Base-by-base conservation (phyloP, 2,797 vertebrate genomes). In the Aplochiton taeniatus region DNA sequence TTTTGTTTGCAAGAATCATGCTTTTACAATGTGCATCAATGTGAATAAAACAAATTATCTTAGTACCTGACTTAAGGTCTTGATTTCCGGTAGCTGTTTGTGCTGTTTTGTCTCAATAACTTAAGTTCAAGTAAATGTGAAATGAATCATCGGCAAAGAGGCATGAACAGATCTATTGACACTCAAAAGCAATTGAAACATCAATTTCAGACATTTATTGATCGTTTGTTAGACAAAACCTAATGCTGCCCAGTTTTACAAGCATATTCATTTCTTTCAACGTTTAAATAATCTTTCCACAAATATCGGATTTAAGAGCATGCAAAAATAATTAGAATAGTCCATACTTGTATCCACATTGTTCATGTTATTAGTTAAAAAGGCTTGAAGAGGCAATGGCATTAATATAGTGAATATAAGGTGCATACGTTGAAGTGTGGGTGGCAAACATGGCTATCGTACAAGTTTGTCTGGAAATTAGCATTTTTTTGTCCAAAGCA, bases 271-370 rank as follows among this genome's bases (percentile, higher is more conserved):
- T 70, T 77, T 64, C 70, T 77, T 84, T 82, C 68, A 75, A 70
- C 31, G 6, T 3, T 31, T 83, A 73, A 87, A 85, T 79, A 77
- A 66, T 88, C 85, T 80, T 82, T 87, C 81, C 72, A 84, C 69
- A 88, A 88, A 92, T 81, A 83, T 82, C 85, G 84, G 85, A 88
- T 88, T 80, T 70, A 82, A 81, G 76, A 87, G 84, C 92, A 93
- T 93, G 92, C 92, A 90, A 87, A 90, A 84, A 68, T 67, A 91
- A 68, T 70, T 65, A 65, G 56, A 78, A 76, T 66, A 82, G 69
- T 69, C 50, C 45, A 74, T 70, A 77, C 65, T 64, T 75, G 72
- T 82, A 31, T 54, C 50, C 61, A 68, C 42, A 58, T 13, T 13
- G 46, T 58, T 61, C 16, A 69, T 74, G 62, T 70, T 58, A 75